Evolutionary conservation across 2,888 invertebrate genomes (phyloP).

Genomic region (Protonemura montana): DNA sequence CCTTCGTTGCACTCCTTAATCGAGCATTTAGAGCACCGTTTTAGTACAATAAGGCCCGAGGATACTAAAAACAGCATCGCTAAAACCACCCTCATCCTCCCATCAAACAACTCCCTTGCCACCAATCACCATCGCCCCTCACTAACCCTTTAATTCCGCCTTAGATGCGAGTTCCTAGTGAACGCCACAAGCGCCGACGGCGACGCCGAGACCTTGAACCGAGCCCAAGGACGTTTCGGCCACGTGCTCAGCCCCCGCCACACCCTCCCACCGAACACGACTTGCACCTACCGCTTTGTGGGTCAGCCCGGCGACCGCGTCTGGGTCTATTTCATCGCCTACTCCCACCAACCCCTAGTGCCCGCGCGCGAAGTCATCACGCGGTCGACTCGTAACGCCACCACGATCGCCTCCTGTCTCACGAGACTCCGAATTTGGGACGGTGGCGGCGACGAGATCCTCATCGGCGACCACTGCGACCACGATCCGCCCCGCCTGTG

Average conservation of each 20-base stretch:
- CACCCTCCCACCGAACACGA: conserved; percentile 84
- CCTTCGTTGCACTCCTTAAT: too few species aligned
- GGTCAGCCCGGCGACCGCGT: conserved; percentile 81
- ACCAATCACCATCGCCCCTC: not conserved
- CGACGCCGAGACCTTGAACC: conserved; percentile 57
- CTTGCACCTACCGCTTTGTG: conserved; percentile 85
- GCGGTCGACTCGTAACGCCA: conserved; percentile 48
- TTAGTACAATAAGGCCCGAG: too few species aligned
- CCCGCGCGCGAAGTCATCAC: conserved; percentile 58
- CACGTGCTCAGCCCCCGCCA: conserved; percentile 80
- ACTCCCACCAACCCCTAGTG: conserved; percentile 78
- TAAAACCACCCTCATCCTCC: too few species aligned
- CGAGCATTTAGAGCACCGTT: too few species aligned
- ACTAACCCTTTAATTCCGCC: not conserved
- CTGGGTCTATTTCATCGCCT: conserved; percentile 88
- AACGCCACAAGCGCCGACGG: conserved; percentile 75
- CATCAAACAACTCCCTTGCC: too few species aligned
- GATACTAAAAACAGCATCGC: too few species aligned
- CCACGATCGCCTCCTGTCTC: conserved; percentile 64
- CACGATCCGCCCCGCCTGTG: conserved; percentile 79
- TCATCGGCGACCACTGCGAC: conserved; percentile 77
- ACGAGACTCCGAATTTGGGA: conserved; percentile 79
- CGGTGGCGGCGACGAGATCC: conserved; percentile 63
- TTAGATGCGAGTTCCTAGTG: conserved; percentile 76
- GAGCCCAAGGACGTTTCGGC: conserved; percentile 71